phyloP scores from a whole-genome alignment of 2,888 invertebrate species.

The Ichneumon xanthorius region DNA sequence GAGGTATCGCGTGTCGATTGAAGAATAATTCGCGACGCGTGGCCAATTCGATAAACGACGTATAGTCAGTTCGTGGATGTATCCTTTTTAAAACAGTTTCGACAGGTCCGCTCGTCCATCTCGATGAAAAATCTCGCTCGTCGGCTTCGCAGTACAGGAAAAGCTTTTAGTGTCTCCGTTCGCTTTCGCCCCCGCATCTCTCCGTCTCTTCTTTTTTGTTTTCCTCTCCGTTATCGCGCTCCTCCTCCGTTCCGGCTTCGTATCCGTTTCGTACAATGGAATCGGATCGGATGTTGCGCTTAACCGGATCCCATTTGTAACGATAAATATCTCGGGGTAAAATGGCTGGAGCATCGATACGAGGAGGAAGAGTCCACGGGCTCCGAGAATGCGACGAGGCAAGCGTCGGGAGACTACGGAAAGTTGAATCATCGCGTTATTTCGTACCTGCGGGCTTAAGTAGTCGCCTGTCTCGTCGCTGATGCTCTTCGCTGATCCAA shows the following conservation, averaged over 20 bases:
- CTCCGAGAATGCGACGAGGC: constrained; percentile 1
- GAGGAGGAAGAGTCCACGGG: not conserved
- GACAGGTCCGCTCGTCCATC: not conserved
- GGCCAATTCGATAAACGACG: constrained; percentile 30
- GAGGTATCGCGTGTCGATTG: constrained; percentile 43
- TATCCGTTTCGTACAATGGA: constrained; percentile 58
- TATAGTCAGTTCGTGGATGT: not conserved
- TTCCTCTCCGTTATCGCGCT: constrained; percentile 4
- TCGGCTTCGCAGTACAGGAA: constrained; percentile 16
- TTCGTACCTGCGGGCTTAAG: constrained; percentile 62
- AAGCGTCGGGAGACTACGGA: constrained; percentile 11
- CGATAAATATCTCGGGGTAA: constrained; percentile 79
- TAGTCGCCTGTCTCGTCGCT: constrained; percentile 36
- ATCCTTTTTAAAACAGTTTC: not conserved
- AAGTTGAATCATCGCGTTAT: constrained; percentile 56
- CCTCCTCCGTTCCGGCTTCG: not conserved
- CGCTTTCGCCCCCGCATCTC: not conserved
- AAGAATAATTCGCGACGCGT: constrained; percentile 43
- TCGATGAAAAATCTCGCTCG: constrained; percentile 17
- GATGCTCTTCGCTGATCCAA: constrained; percentile 28
- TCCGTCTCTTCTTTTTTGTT: constrained; percentile 4
- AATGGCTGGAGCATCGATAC: constrained; percentile 28
- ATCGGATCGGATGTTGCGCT: constrained; percentile 82
- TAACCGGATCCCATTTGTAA: constrained; percentile 81
- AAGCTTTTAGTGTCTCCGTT: constrained; percentile 35